Conservation (phyloP, 2,888 invertebrate species). For the Theodoxus fluviatilis region DNA sequence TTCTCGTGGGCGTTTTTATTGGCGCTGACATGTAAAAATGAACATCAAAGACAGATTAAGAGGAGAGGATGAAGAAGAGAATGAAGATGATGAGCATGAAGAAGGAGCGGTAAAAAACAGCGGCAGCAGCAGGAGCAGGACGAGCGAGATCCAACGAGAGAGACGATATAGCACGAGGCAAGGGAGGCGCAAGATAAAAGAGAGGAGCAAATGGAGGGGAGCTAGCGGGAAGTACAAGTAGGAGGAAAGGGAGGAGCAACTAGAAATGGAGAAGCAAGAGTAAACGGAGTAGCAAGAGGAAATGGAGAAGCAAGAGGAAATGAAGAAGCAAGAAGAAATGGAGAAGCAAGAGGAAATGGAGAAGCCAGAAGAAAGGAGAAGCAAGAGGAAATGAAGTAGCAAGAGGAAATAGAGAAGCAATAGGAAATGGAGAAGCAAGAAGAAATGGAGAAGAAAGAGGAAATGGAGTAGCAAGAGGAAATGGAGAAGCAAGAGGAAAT, state of each 20-base stretch:
- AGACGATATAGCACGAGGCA: background rate
- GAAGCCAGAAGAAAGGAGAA: background rate
- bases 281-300: background rate
- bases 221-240: background rate
- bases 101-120: too few relatives aligned
- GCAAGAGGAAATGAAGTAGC: background rate
- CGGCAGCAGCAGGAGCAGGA: background rate
- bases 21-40: too few relatives aligned
- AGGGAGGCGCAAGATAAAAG: background rate
- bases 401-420: background rate
- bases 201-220: background rate
- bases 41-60: too few relatives aligned
- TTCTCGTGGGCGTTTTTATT: too few relatives aligned
- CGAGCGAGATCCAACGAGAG: background rate
- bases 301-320: background rate
- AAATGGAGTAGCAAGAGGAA: background rate
- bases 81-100: too few relatives aligned
- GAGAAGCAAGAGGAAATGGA: background rate
- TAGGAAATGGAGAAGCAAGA: constrained; percentile 16
- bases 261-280: background rate
- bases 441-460: constrained; percentile 1
- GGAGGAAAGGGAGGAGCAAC: background rate
- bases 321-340: background rate
- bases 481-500: background rate
- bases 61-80: too few relatives aligned